These are phyloP conservation scores for Elephas maximus DNA, from an alignment of 2,113 vertebrate genomes.

Conservation along the genomic window DNA sequence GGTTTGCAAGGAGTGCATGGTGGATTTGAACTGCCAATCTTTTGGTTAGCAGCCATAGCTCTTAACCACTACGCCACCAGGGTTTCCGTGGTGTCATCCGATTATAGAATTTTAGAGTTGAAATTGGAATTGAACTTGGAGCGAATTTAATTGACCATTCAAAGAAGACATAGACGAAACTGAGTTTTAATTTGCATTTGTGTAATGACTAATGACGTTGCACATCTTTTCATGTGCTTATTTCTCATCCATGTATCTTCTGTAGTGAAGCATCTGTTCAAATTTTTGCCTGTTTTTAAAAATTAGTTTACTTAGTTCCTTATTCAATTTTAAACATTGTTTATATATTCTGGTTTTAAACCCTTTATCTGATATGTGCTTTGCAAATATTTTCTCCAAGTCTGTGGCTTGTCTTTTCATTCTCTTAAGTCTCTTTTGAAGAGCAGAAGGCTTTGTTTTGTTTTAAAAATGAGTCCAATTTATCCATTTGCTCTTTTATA, in stretches of 20 bases:
- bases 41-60: too few species aligned
- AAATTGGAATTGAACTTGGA: neutral
- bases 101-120: neutral
- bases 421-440: neutral
- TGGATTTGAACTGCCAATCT: too few species aligned
- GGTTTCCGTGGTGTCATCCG: neutral
- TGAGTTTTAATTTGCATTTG: neutral
- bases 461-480: neutral
- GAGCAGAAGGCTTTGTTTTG: neutral
- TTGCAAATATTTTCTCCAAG: too few species aligned
- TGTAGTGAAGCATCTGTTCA: neutral
- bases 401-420: too few species aligned
- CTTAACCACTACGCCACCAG: too few species aligned
- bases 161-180: neutral
- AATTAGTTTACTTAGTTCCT: neutral
- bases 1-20: too few species aligned
- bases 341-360: neutral
- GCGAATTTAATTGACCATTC: neutral
- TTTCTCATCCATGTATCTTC: too few species aligned
- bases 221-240: too few species aligned
- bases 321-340: neutral
- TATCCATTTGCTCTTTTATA: neutral
- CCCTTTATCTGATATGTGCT: neutral
- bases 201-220: neutral
- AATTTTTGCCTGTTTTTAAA: neutral